Evolutionary conservation across 2,888 invertebrate species (phyloP).

Genomic region (Dicyrtoma fusca): DNA sequence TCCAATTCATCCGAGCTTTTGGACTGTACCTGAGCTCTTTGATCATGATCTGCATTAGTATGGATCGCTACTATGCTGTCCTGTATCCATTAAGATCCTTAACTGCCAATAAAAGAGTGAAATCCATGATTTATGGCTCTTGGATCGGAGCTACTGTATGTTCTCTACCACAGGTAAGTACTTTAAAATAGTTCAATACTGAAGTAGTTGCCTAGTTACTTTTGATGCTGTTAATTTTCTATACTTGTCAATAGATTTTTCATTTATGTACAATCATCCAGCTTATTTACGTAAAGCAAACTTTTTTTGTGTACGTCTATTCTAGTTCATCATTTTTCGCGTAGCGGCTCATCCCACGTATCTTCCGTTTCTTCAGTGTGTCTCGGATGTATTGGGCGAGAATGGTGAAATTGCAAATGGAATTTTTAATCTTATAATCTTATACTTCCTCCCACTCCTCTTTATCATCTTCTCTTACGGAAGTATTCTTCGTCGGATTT

Average conservation of each 20-base stretch:
- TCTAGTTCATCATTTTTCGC: slow-evolving; percentile 75
- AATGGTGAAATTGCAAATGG: slow-evolving; percentile 71
- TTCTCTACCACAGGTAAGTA: slow-evolving; percentile 72
- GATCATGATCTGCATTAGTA: slow-evolving; percentile 74
- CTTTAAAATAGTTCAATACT: too few relatives aligned
- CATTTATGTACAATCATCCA: neutral
- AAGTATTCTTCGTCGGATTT: slow-evolving; percentile 74
- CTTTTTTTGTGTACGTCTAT: too few relatives aligned
- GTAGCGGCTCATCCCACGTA: slow-evolving; percentile 69
- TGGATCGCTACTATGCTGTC: slow-evolving; percentile 78
- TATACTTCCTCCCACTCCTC: slow-evolving; percentile 74
- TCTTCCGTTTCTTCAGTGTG: slow-evolving; percentile 73
- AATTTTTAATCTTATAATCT: slow-evolving; percentile 70
- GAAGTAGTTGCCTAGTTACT: too few relatives aligned
- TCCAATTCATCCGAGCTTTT: slow-evolving; percentile 73
- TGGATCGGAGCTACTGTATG: slow-evolving; percentile 71
- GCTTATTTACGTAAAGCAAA: neutral
- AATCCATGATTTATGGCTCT: slow-evolving; percentile 70
- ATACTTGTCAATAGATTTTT: neutral
- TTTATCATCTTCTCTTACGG: slow-evolving; percentile 74
- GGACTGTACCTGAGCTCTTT: slow-evolving; percentile 78
- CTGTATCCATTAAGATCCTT: slow-evolving; percentile 72
- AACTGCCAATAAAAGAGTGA: slow-evolving; percentile 71
- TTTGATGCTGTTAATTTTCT: too few relatives aligned
- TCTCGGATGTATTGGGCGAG: slow-evolving; percentile 72